These are phyloP conservation scores for Sandelia bainsii DNA, from an alignment of 2,797 vertebrate genomes.

Conservation along the genomic window DNA sequence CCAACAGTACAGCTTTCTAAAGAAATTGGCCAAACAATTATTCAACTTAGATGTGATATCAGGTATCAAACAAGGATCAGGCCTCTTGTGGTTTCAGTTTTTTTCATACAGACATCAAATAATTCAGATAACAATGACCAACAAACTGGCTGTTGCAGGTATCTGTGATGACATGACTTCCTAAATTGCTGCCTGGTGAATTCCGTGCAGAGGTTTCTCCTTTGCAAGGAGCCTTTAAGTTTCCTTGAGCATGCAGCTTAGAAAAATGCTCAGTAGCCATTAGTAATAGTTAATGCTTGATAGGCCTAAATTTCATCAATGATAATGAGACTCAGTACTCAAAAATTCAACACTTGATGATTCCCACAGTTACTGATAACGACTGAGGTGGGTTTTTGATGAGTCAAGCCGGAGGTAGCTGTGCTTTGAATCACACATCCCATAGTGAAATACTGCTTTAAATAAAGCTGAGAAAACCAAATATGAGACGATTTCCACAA, in stretches of 20 bases:
- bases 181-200: background rate
- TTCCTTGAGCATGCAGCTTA: background rate
- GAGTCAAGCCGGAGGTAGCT: slow-evolving; percentile 59
- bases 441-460: slow-evolving; percentile 53
- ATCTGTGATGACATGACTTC: slow-evolving; percentile 2
- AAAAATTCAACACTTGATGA: slow-evolving; percentile 19
- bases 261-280: background rate
- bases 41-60: slow-evolving; percentile 23
- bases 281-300: background rate
- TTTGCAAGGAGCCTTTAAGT: background rate
- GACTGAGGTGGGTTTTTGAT: slow-evolving; percentile 45
- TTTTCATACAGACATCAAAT: background rate
- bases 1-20: slow-evolving; percentile 14
- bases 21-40: slow-evolving; percentile 18
- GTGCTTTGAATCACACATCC: slow-evolving; percentile 42
- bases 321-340: slow-evolving; percentile 23
- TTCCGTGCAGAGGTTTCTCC: background rate
- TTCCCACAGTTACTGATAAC: slow-evolving; percentile 21
- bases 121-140: background rate
- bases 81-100: background rate
- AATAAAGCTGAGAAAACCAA: slow-evolving; percentile 53
- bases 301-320: slow-evolving; percentile 22
- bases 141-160: background rate
- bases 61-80: slow-evolving; percentile 13
- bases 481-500: slow-evolving; percentile 52